Evolutionary conservation across 2,888 invertebrate genomes (phyloP).

Genomic region (Thumatha senex): DNA sequence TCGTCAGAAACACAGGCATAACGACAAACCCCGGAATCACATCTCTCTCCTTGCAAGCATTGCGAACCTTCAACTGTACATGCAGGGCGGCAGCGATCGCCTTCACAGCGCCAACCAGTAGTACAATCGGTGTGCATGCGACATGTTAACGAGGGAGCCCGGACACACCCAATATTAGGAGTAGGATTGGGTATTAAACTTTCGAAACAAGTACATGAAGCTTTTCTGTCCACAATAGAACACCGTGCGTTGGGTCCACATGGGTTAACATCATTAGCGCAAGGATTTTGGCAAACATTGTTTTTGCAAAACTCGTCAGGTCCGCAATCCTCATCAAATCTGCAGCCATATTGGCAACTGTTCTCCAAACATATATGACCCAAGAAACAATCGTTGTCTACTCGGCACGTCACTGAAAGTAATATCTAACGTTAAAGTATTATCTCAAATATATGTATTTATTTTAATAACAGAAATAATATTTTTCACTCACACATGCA

Average conservation of each 20-base stretch:
- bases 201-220: slow-evolving; percentile 90
- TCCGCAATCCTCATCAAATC: slow-evolving; percentile 93
- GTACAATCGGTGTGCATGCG: slow-evolving; percentile 90
- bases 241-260: slow-evolving; percentile 94
- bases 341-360: slow-evolving; percentile 93
- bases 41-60: slow-evolving; percentile 93
- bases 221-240: slow-evolving; percentile 90
- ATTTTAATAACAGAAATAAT: neutral
- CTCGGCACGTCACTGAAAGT: slow-evolving; percentile 90
- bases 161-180: slow-evolving; percentile 93
- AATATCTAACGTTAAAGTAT: neutral
- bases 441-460: neutral
- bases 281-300: slow-evolving; percentile 92
- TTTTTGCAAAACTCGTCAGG: slow-evolving; percentile 91
- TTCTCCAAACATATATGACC: slow-evolving; percentile 95
- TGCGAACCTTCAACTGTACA: slow-evolving; percentile 88
- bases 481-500: slow-evolving; percentile 88
- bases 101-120: slow-evolving; percentile 88
- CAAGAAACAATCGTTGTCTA: slow-evolving; percentile 96
- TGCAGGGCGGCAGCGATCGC: slow-evolving; percentile 89
- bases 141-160: slow-evolving; percentile 90
- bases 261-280: slow-evolving; percentile 85
- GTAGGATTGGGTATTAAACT: slow-evolving; percentile 94
- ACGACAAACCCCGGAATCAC: slow-evolving; percentile 89
- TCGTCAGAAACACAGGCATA: slow-evolving; percentile 92